Base-by-base conservation (phyloP, 2,797 vertebrate genomes). In the Crenichthys baileyi region DNA sequence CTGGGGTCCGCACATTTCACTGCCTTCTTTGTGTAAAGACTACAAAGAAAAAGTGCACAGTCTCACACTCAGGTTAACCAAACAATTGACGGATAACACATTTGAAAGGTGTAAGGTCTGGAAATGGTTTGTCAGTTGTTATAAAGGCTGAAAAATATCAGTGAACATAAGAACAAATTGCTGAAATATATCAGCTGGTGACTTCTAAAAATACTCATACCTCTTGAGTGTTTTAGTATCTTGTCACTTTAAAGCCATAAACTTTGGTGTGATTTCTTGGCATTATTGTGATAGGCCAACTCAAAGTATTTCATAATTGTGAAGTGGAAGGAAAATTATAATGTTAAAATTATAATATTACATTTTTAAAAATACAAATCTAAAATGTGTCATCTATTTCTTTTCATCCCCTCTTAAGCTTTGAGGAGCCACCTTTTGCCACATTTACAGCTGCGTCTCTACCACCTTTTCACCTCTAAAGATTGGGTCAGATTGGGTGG, bases 1-100 rank as follows among this genome's bases (percentile, higher is more conserved):
- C 91, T 93, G 71, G 96, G 96, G 89, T 96, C 95, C 2, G 95
- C 95, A 83, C 96, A 96, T 87, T 96, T 96, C 86, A 96, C 96
- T 0, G 94, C 92, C 88, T 93, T 96, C 94, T 96, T 96, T 7
- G 96, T 96, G 92, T 96, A 96, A 87, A 96, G 91, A 87, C 96
- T 96, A 83, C 56, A 8, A 75, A 83, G 75, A 83, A 12, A 73
- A 73, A 85, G 20, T 58, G 76, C 41, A 86, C 4, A 77, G 44
- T 71, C 5, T 36, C 24, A 60, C 39, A 84, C 56, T 63, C 18
- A 81, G 80, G n/a, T 70, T 7, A n/a, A 26, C 24, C 41, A n/a
- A 70, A 46, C 41, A 68, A 9, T 44, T 11, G 12, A 39, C 63
- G 36, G 29, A 63, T 60, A 63, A 65, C 31, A 39, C 29, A 63